Base-by-base conservation (phyloP, 2,797 vertebrate species). In the Labeo calbasu region DNA sequence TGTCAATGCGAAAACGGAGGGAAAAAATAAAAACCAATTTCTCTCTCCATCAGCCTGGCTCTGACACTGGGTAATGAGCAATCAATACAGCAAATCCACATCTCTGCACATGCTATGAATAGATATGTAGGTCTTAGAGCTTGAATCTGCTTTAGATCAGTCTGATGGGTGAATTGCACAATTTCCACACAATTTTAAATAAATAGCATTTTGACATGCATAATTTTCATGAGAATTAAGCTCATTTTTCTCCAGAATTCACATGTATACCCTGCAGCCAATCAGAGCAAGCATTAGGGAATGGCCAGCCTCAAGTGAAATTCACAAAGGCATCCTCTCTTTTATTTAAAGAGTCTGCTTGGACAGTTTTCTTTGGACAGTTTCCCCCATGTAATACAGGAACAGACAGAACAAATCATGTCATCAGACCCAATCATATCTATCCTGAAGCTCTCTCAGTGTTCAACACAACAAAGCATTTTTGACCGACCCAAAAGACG, bases 1-100 rank as follows among this genome's bases (percentile, higher is more conserved):
- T 88, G 90, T 90, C 85, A 91, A 93, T 90, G 89, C 71, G 70
- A 79, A 79, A 89, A 84, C 85, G 66, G 69, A 79, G 81, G 43
- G 46, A 21, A 79, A 72, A 76, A 43, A 76, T 12, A 59, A 19
- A 43, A 77, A 79, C 0, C 46, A 53, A 89, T 83, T 83, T 81
- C 68, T 82, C 55, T 84, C 21, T 77, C 68, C 73, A 59, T 78
- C 61, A 55, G 89, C 80, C 86, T 88, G 90, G 86, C 91, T 93
- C 92, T 92, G 82, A 78, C 65, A 78, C 53, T 19, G 63, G 71
- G 50, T 77, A 61, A 51, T 65, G 66, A 84, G 68, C 66, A 84
- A 79, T 84, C 83, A 84, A 79, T 84, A 51, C 66, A 78, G 46
- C 55, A 59, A 70, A 84, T 77, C 36, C 73, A 77, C 63, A 71